Evolutionary conservation across 2,888 invertebrate species (phyloP).

Genomic region (Cactoblastis cactorum): DNA sequence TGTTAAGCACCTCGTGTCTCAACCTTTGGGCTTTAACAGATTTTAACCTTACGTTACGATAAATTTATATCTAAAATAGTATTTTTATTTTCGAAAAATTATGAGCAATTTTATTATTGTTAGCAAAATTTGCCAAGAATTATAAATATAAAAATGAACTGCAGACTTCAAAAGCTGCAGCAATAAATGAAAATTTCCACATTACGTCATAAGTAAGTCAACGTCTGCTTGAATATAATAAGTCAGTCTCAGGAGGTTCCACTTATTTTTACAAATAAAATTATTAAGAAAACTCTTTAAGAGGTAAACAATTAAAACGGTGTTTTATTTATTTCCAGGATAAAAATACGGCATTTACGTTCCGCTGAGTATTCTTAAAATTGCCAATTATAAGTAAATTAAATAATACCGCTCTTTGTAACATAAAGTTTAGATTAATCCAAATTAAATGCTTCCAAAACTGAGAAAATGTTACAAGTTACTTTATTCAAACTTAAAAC

Average conservation of each 20-base stretch:
- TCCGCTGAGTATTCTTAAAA: no score
- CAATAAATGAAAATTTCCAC: conserved; percentile 2
- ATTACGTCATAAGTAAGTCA: conserved; percentile 1
- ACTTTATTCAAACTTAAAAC: neutral
- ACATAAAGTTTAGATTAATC: neutral
- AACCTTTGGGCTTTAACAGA: no score
- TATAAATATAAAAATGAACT: neutral
- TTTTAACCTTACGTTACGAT: no score
- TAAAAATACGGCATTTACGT: no score
- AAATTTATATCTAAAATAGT: no score
- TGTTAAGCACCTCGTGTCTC: no score
- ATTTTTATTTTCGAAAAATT: no score
- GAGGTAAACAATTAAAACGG: no score
- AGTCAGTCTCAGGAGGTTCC: no score
- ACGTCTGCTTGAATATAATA: neutral
- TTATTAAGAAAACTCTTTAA: no score
- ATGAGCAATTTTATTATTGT: neutral
- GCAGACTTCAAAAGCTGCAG: neutral
- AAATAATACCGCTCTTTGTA: neutral
- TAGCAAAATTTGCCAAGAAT: neutral
- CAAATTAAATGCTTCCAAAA: neutral
- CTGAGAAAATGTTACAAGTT: neutral
- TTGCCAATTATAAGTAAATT: neutral
- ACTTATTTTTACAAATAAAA: no score
- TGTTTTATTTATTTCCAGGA: no score